Percentiles rank a stretch among this genome's conserved stretches.
phyloP scores from a whole-genome alignment of 2,113 vertebrate species.

The Caranx melampygus region DNA sequence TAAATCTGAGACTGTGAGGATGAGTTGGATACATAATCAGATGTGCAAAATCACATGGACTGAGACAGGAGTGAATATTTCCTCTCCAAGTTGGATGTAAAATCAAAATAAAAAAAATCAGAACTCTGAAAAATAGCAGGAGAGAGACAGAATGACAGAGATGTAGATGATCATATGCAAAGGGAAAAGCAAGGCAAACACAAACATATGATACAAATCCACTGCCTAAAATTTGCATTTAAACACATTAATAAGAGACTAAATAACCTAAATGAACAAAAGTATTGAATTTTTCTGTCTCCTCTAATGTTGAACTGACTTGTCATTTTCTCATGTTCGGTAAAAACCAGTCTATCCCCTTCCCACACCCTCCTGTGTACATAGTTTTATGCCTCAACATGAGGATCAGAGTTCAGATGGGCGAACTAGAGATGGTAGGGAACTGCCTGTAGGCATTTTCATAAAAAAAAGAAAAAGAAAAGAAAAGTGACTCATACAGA shows the following conservation, averaged over 20 bases:
- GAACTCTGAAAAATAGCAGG: constrained; percentile 4
- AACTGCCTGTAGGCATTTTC: no score
- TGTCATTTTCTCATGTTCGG: not conserved
- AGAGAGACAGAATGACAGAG: not conserved
- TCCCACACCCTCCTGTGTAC: no score
- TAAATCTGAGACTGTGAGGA: constrained; percentile 28
- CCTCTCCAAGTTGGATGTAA: not conserved
- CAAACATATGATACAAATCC: no score
- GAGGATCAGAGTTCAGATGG: no score
- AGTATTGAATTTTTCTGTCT: not conserved
- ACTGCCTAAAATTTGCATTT: no score
- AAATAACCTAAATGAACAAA: constrained; percentile 32
- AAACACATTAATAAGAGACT: constrained; percentile 26
- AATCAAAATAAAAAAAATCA: constrained; percentile 33
- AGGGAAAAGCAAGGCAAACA: constrained; percentile 5
- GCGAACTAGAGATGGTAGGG: no score
- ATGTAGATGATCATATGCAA: constrained; percentile 1
- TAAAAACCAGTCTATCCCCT: not conserved
- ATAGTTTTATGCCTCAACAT: no score
- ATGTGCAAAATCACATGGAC: not conserved
- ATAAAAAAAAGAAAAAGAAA: no score
- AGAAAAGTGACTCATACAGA: no score
- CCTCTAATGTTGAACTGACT: constrained; percentile 11
- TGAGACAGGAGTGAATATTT: not conserved
- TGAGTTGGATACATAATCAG: constrained; percentile 12